These are phyloP conservation scores for Dichetophora obliterata DNA, from an alignment of 2,888 invertebrate genomes.

Conservation along the genomic window DNA sequence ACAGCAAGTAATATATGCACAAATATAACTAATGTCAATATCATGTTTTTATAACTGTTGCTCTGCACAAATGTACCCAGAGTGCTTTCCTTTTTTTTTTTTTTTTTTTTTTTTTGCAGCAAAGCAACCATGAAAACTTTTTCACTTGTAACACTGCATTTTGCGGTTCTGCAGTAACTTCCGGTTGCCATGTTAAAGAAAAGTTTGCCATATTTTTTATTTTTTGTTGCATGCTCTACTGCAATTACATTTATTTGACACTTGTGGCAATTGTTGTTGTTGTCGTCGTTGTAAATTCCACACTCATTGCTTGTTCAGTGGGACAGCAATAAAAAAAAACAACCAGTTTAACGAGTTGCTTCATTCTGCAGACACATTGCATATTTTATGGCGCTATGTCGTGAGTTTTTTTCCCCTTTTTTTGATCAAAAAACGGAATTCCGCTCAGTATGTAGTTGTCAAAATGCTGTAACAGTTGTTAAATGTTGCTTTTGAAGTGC, in stretches of 20 bases:
- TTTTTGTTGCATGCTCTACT: background rate
- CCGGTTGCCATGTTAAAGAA: too few relatives aligned
- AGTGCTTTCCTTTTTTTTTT: too few relatives aligned
- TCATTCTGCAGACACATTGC: constrained; percentile 10
- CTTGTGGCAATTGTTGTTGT: constrained; percentile 25
- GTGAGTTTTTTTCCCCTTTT: background rate
- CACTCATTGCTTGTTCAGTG: background rate
- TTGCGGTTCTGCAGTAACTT: too few relatives aligned
- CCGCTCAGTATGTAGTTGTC: constrained; percentile 27
- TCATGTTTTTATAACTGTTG: background rate
- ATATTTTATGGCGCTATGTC: constrained; percentile 11
- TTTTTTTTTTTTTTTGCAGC: too few relatives aligned
- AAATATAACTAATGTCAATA: constrained; percentile 1
- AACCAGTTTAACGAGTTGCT: background rate
- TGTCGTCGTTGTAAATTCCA: background rate
- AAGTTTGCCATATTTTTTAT: too few relatives aligned
- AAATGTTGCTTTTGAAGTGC: background rate
- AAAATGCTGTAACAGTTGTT: constrained; percentile 25
- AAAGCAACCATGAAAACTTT: constrained; percentile 1
- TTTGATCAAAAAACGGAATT: background rate
- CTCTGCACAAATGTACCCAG: background rate
- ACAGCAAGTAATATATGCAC: background rate
- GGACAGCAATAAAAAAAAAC: background rate
- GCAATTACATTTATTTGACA: constrained; percentile 27
- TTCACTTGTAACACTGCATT: background rate